Evolutionary conservation across 1,140 invertebrate species (phyloP), one percentile per base, ranked within the genome.

Genomic region (Temnothorax nylanderi): DNA sequence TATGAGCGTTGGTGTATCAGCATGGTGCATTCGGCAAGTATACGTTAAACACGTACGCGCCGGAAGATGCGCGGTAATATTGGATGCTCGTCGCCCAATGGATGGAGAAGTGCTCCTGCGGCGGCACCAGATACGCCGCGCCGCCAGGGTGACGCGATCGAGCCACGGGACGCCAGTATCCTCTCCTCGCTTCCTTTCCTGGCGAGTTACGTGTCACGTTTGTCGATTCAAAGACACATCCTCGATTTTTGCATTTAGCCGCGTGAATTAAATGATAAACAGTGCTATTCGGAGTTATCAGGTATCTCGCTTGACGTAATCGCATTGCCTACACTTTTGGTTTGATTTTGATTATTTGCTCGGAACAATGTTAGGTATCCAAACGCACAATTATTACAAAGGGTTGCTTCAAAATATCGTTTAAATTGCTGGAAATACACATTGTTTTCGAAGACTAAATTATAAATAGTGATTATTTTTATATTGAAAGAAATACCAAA

Each of bases 1-100:
- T 89, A 89, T 87, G 87, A 87, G 76, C 88, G 54, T 89, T 78
- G 90, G 71, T 85, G 88, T 91, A 76, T 89, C 64, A 86, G 88
- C 90, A 56, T 60, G 65, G 75, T 85, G 88, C 82, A 91, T 91
- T 90, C 88, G 88, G 78, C 88, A 91, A 86, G 74, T 89, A 26
- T 26, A 85, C 60, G 74, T 71, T 84, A 80, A 89, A 87, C 65
- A 64, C 67, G 85, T 89, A 84, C 65, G 69, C 34, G 51, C 3
- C 26, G 56, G 21, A 64, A 86, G 65, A 60, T 58, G 88, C 77
- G 34, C 81, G 32, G 21, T 21, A 37, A 21, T 54, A 60, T 74
- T 58, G 44, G 13, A 84, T 18, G 5, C 58, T 32, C 44, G 18
- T 51, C 32, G 72, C 6, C 21, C 6, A 16, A 21, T 8, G 51